Evolutionary conservation across 2,888 invertebrate genomes (phyloP), one percentile per base, ranked within the genome.

Genomic region (Acleris laterana): DNA sequence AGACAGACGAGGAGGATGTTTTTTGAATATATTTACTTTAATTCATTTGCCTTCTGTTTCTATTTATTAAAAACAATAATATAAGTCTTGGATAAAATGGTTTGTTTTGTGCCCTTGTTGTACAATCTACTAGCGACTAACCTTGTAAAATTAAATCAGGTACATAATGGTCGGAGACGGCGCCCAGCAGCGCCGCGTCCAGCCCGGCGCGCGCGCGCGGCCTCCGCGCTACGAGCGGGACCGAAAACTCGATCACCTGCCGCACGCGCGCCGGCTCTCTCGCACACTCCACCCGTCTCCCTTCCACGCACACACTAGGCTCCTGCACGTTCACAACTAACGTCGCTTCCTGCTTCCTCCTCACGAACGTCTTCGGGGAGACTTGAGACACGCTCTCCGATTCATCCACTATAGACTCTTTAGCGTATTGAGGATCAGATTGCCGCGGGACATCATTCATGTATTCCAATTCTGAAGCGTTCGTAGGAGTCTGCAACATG

Each of bases 121-220:
- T 22, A 22, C 22, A 22, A 22, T 22, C 22, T 22, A 22, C 22
- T 22, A 22, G 38, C 62, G 25, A 71, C 72, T 83, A 68, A 89
- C 94, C 96, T 93, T 97, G 97, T 77, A 97, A 91, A 70, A 96
- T 95, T 94, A 96, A 95, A 90, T 96, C 95, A 76, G 96, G 94
- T 81, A 95, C 94, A 83, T 96, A 96, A 77, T 94, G 94, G 78
- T 95, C 94, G 64, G 93, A 94, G 57, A 95, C 86, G 53, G 94
- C 95, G 28, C 95, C 94, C 70, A 96, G 90, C 63, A 96, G 81
- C 28, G 95, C 94, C 5, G 90, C 91, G 62, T 94, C 93, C 76
- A 94, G 95, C 0, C 94, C 95, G 1, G 93, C 84, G 3, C 74
- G 68, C 49, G 69, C 51, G 38, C 69, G 7, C 68, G 69, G 1